These are phyloP conservation scores for Tringa solitaria DNA, from an alignment of 2,113 vertebrate species.

Conservation along the genomic window DNA sequence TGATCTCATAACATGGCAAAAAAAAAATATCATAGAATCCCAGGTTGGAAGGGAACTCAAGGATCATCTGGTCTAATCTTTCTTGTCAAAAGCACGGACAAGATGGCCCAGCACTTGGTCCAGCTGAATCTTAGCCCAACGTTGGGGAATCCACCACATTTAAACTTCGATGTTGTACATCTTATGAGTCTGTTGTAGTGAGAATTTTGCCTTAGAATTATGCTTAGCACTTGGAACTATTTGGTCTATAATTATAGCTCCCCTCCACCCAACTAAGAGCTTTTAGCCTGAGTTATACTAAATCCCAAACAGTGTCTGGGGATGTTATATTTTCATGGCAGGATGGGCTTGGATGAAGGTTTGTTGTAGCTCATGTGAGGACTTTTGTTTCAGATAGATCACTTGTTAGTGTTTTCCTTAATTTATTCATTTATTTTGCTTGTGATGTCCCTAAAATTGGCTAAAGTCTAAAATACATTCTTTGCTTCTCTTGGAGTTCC, in stretches of 20 bases:
- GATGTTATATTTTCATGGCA: rapidly evolving
- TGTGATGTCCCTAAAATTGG: background rate
- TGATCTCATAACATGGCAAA: rapidly evolving
- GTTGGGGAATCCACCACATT: background rate
- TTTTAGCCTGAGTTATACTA: background rate
- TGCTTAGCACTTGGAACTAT: background rate
- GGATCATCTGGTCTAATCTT: background rate
- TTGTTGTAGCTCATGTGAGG: background rate
- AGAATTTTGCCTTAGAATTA: background rate
- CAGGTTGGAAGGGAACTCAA: background rate
- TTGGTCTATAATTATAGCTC: background rate
- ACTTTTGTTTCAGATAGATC: background rate
- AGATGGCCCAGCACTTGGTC: too few species aligned
- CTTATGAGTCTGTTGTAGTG: rapidly evolving
- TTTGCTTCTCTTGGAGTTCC: background rate
- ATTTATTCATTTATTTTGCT: background rate
- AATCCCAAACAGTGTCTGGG: rapidly evolving
- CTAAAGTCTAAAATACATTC: background rate
- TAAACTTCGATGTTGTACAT: background rate
- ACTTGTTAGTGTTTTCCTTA: background rate
- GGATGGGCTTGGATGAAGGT: background rate
- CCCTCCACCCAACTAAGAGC: rapidly evolving
- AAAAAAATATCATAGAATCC: background rate
- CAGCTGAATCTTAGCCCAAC: background rate
- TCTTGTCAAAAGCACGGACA: background rate